phyloP scores from a whole-genome alignment of 2,113 vertebrate genomes.

The Vombatus ursinus region DNA sequence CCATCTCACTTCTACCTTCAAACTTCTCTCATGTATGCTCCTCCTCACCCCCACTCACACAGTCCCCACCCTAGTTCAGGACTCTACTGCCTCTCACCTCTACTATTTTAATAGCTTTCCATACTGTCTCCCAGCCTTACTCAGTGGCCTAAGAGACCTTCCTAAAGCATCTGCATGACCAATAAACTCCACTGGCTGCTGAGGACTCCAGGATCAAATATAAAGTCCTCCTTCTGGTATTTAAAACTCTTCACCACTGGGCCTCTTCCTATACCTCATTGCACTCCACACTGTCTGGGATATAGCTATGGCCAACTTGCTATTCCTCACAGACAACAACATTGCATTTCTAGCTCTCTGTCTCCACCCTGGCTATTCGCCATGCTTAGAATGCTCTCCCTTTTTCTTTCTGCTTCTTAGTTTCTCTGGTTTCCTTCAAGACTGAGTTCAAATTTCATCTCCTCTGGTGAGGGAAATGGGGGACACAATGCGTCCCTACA shows the following conservation, averaged over 20 bases:
- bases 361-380: background rate
- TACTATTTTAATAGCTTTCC: too few species aligned
- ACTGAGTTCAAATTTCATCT: too few species aligned
- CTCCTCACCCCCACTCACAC: too few species aligned
- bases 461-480: too few species aligned
- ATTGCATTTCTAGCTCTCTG: background rate
- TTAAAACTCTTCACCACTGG: background rate
- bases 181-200: background rate
- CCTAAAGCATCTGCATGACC: background rate
- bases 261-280: background rate
- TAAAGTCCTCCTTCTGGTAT: background rate
- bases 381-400: too few species aligned
- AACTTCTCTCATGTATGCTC: background rate
- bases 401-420: background rate
- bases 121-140: background rate
- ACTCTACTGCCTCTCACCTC: too few species aligned
- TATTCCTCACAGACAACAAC: background rate
- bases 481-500: too few species aligned
- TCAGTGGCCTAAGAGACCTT: background rate
- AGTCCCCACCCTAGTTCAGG: too few species aligned
- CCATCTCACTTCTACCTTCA: too few species aligned
- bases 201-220: background rate
- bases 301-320: background rate
- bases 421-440: background rate
- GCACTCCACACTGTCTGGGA: background rate